Base-by-base conservation (phyloP, 2,113 vertebrate species). In the Sylvia atricapilla region DNA sequence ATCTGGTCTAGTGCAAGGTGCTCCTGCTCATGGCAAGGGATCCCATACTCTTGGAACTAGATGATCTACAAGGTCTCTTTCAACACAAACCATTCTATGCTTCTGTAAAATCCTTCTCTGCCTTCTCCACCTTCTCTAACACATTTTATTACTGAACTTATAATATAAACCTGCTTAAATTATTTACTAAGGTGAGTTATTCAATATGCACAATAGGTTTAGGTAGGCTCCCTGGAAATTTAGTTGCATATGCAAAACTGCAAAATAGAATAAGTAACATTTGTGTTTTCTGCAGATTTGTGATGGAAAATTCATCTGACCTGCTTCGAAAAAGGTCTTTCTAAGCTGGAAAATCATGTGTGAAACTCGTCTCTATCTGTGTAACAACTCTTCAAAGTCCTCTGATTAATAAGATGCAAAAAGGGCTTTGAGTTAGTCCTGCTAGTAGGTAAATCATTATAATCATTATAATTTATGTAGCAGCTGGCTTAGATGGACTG, bases 401-500 rank as follows among this genome's bases (percentile, higher is more conserved):
- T 84, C 53, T 88, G 95, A 94, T 95, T 90, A 86, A 63, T 84
- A 95, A 90, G 87, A 95, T 93, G 90, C 82, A 94, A 95, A 89
- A 46, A 89, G 27, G 64, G 47, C 39, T 78, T 75, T 82, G 52
- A 86, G 37, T 72, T 95, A 95, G 80, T 90, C 94, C 87, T 93
- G 58, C 70, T 93, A 93, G 82, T 70, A 96, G 94, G 91, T 83
- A 93, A 97, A 96, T 95, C 76, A 89, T 89, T 96, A 67, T 70
- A 93, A 87, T 96, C 37, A 78, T 83, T 96, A 53, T 75, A 92
- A 91, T 96, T 95, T 94, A 91, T 70, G 81, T 84, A 96, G 76
- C 97, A 98, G 95, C 97, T 98, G 95, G 41, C 87, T 97, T 94
- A 95, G 75, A 94, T 97, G 97, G 97, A 96, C 31, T 67, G 35